Base-by-base conservation (phyloP, 2,888 invertebrate species). In the Girardia tigrina region DNA sequence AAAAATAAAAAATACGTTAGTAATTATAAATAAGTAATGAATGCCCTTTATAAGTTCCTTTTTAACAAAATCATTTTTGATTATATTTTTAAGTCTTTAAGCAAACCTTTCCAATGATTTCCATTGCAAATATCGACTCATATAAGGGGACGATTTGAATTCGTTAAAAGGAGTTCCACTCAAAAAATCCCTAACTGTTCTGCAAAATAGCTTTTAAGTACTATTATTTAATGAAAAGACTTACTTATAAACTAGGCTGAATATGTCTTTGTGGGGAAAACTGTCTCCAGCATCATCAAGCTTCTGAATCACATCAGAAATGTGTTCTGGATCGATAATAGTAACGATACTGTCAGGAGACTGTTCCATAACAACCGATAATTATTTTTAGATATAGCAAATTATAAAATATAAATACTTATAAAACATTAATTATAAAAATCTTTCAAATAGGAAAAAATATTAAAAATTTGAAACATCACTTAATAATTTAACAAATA, bases 121-220 rank as follows among this genome's bases (percentile, higher is more conserved):
- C 95, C 97, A 98, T 86, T 99, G 98, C 80, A 98, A 88, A 83
- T 87, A 90, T 83, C 93, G 89, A 86, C 93, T 91, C 87, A 97
- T 98, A 87, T 92, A 97, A 91, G 95, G 92, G 78, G 92, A 92
- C 78, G 89, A 88, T 85, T 92, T 90, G 86, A 97, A 98, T 84
- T 92, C 90, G 79, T 82, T 81, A 86, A 97, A 98, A 71, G 97
- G 95, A 80, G 90, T 90, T 77, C 91, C 91, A 75, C 93, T 91
- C 75, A 98, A 88, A 86, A 90, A 93, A 77, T 89, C 88, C 86
- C 92, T 92, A 77, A 97, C 92, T 78, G 90, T 89, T 80, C 90
- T 89, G 80, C 89, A 84, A 82, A 42, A 77, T 77, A 73, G 75
- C 8, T 12, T 12, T 75, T 70, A 27, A 20, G 14, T 27, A 26